Conservation (phyloP, 2,113 vertebrate genomes). For the Phodopus roborovskii region DNA sequence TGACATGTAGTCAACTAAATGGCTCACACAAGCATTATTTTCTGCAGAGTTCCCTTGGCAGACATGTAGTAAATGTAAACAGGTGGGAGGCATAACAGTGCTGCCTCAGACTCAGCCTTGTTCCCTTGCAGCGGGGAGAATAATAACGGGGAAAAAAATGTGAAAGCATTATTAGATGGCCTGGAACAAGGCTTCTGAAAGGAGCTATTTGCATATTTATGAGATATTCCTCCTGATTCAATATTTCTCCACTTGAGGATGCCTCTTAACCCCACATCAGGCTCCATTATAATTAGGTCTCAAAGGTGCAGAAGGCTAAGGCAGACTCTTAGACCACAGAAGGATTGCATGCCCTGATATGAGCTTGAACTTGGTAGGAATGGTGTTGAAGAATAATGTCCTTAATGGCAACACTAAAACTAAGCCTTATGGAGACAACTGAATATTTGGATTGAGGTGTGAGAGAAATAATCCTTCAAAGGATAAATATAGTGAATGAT, state of each 20-base stretch:
- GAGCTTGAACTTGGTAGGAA: background rate
- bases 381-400: background rate
- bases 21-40: slow-evolving; percentile 82
- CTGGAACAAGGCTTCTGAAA: slow-evolving; percentile 67
- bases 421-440: background rate
- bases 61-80: slow-evolving; percentile 84
- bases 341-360: background rate
- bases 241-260: slow-evolving; percentile 61
- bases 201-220: slow-evolving; percentile 74
- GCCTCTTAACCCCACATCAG: slow-evolving; percentile 45
- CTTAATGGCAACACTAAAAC: background rate
- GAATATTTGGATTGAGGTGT: background rate
- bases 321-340: background rate
- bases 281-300: slow-evolving; percentile 43
- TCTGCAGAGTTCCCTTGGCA: slow-evolving; percentile 82
- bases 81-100: slow-evolving; percentile 80
- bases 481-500: background rate
- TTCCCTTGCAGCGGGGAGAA: slow-evolving; percentile 60
- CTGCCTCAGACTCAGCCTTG: slow-evolving; percentile 58
- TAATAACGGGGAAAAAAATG: slow-evolving; percentile 80
- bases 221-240: slow-evolving; percentile 66
- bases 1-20: slow-evolving; percentile 85
- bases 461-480: background rate
- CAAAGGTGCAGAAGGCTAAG: slow-evolving; percentile 54
- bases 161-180: slow-evolving; percentile 78